Evolutionary conservation across 1,140 invertebrate species (phyloP).

Genomic region (Bradysia coprophila): DNA sequence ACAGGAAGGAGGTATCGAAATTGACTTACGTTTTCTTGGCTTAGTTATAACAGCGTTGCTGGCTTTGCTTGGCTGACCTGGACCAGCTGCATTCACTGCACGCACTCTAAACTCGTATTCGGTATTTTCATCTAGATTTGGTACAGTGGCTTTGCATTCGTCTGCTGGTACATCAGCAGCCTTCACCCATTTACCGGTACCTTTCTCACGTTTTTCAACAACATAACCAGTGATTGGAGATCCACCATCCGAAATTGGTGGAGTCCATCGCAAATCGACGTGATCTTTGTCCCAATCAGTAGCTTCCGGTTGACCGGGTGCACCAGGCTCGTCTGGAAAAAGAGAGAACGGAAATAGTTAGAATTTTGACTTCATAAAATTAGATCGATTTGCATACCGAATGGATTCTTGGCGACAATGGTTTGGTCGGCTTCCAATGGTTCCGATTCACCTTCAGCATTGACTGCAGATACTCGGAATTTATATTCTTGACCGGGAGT

Average conservation of each 20-base stretch:
- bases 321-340: slow-evolving; percentile 65
- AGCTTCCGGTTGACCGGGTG: slow-evolving; percentile 72
- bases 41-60: slow-evolving; percentile 84
- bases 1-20: slow-evolving; percentile 11
- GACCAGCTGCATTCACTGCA: slow-evolving; percentile 90
- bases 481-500: slow-evolving; percentile 90
- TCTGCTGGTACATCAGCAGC: slow-evolving; percentile 49
- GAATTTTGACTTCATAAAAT: background rate
- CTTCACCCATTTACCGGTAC: slow-evolving; percentile 69
- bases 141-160: slow-evolving; percentile 68
- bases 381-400: slow-evolving; percentile 38
- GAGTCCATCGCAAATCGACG: slow-evolving; percentile 81
- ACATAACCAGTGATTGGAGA: slow-evolving; percentile 85
- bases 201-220: slow-evolving; percentile 86
- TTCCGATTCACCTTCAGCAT: slow-evolving; percentile 87
- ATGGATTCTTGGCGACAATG: slow-evolving; percentile 95
- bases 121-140: slow-evolving; percentile 78
- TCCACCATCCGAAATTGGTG: slow-evolving; percentile 75
- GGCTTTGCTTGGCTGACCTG: slow-evolving; percentile 75
- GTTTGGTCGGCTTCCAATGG: slow-evolving; percentile 74
- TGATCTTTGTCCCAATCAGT: slow-evolving; percentile 91
- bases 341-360: slow-evolving; percentile 2
- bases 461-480: slow-evolving; percentile 90
- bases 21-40: slow-evolving; percentile 70
- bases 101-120: slow-evolving; percentile 95